phyloP scores from a whole-genome alignment of 2,888 invertebrate genomes.

The Pedicia rivosa region DNA sequence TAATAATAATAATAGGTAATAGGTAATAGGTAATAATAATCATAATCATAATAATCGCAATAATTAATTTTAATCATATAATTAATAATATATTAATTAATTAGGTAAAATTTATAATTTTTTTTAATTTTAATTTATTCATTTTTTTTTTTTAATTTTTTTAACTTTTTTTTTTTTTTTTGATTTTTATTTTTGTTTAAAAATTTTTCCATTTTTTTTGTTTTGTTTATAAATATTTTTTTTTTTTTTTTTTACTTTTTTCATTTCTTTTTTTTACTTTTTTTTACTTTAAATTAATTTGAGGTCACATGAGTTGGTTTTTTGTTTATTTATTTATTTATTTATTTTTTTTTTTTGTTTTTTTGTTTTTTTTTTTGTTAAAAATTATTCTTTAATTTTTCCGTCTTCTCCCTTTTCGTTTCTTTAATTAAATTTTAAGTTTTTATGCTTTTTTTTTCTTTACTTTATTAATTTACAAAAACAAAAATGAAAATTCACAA shows the following conservation, averaged over 20 bases:
- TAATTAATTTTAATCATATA: conserved; percentile 15
- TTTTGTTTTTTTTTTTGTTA: background rate
- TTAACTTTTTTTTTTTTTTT: conserved; percentile 8
- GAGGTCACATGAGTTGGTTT: conserved; percentile 35
- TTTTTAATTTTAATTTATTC: conserved; percentile 13
- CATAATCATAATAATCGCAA: too few relatives aligned
- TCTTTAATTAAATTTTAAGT: background rate
- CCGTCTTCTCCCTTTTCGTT: background rate
- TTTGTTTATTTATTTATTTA: conserved; percentile 14
- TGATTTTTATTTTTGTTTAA: conserved; percentile 7
- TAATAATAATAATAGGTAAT: too few relatives aligned
- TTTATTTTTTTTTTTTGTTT: too few relatives aligned
- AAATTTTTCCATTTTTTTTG: conserved; percentile 5
- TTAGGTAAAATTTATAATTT: conserved; percentile 9
- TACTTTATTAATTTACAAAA: conserved; percentile 4
- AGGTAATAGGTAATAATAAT: too few relatives aligned
- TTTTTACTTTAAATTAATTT: conserved; percentile 29
- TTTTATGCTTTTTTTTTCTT: conserved; percentile 1
- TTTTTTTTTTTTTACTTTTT: conserved; percentile 9
- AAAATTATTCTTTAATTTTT: background rate
- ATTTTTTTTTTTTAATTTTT: conserved; percentile 11
- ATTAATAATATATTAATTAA: conserved; percentile 8
- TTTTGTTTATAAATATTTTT: conserved; percentile 7
- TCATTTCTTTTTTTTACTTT: conserved; percentile 15
- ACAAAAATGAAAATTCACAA: too few relatives aligned